Evolutionary conservation across 2,888 invertebrate species (phyloP), one percentile per base, ranked within the genome.

Genomic region (Timema cristinae): DNA sequence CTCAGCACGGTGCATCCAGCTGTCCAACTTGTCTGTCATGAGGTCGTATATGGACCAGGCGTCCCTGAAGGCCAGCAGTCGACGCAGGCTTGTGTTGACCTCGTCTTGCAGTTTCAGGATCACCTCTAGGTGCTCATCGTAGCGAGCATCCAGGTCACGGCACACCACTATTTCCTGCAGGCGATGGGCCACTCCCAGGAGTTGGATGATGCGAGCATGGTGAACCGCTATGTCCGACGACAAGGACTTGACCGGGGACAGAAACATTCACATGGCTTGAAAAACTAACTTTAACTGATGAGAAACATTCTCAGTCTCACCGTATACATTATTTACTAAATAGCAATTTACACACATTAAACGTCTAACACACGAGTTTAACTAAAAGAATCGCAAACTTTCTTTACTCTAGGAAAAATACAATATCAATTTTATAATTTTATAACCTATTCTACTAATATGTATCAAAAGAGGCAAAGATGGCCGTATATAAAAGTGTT

Each of bases 161-260:
- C 94, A 92, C 71, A 89, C 86, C 15, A 94, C 89, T 11, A 94
- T 82, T 68, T 89, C 89, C 82, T 91, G 90, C 16, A 94, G 82
- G 76, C 90, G 88, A 77, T 90, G 89, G 1, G 93, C 90, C 63
- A 91, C 88, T 8, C 88, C 88, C 49, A 91, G 83, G 0, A 94
- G 84, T 76, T 94, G 90, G 50, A 89, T 83, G 79, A 94, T 86
- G 79, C 92, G 90, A 0, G 92, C 90, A 74, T 93, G 90, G 80
- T 94, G 94, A 76, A 91, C 89, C 0, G 90, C 89, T 63, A 94
- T 88, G 79, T 95, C 94, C 16, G 90, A 84, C 75, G 90, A 90
- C 50, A 94, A 83, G 0, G 93, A 90, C 83, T 93, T 76, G 48
- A 69, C 70, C 8, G 32, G 56, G 10, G 51, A 50, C n/a, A 56